phyloP scores from a whole-genome alignment of 2,113 vertebrate genomes.

The Mohoua ochrocephala region DNA sequence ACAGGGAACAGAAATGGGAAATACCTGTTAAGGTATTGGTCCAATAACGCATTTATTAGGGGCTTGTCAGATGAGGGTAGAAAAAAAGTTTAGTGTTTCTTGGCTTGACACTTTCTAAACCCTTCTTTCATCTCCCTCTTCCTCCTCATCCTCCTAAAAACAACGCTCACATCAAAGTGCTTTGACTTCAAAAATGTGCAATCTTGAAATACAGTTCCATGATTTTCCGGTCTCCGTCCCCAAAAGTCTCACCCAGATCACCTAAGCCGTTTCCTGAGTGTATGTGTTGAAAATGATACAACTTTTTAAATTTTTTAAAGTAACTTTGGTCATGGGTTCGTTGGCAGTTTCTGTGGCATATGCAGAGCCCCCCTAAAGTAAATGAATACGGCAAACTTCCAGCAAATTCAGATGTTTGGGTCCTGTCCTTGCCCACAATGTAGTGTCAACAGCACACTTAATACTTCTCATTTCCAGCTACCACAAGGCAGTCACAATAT shows the following conservation, averaged over 20 bases:
- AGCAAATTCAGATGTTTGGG: not conserved
- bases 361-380: not conserved
- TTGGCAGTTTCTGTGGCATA: not conserved
- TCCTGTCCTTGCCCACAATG: not conserved
- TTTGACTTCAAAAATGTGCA: not conserved
- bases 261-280: not conserved
- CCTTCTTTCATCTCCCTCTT: not conserved
- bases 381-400: not conserved
- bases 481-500: not conserved
- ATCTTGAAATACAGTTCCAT: not conserved
- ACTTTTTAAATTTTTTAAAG: fast-evolving
- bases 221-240: not conserved
- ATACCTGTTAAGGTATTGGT: not conserved
- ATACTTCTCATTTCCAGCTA: not conserved
- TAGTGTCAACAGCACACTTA: not conserved
- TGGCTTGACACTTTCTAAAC: not conserved
- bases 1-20: not conserved
- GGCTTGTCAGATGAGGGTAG: not conserved
- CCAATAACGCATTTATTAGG: not conserved
- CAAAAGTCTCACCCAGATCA: not conserved
- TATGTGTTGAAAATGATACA: not conserved
- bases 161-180: not conserved
- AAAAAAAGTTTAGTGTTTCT: not conserved
- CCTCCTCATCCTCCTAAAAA: not conserved
- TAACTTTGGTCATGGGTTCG: not conserved